phyloP scores from a whole-genome alignment of 2,888 invertebrate species.

The Himalopsyche kuldschensis region DNA sequence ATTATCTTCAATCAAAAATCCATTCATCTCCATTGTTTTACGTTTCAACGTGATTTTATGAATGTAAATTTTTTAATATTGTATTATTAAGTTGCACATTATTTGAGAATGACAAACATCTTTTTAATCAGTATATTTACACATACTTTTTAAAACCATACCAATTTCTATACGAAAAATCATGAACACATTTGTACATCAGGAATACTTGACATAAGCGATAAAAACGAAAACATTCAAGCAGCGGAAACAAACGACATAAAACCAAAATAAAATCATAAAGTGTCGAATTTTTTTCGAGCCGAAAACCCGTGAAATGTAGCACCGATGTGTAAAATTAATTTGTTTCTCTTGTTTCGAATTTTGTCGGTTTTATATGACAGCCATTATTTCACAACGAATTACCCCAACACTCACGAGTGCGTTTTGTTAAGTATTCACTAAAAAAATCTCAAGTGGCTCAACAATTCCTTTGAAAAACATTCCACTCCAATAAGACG shows the following conservation, averaged over 20 bases:
- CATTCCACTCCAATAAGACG: background rate
- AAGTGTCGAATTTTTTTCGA: background rate
- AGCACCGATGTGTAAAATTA: slow-evolving; percentile 36
- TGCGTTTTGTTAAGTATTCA: background rate
- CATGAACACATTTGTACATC: background rate
- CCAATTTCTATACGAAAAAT: slow-evolving; percentile 5
- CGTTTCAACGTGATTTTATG: too few relatives aligned
- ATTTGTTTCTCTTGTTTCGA: slow-evolving; percentile 39
- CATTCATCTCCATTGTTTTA: too few relatives aligned
- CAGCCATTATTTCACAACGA: slow-evolving; percentile 14
- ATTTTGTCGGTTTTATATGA: slow-evolving; percentile 23
- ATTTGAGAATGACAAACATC: too few relatives aligned
- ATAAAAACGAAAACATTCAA: slow-evolving; percentile 2
- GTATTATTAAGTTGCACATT: too few relatives aligned
- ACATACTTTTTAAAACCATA: background rate
- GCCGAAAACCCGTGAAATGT: slow-evolving; percentile 12
- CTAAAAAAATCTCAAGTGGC: slow-evolving; percentile 34
- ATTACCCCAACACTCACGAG: background rate
- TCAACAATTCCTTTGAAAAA: background rate
- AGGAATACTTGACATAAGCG: background rate
- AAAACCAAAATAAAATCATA: slow-evolving; percentile 19
- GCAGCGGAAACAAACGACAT: slow-evolving; percentile 32
- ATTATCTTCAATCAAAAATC: too few relatives aligned
- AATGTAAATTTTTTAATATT: too few relatives aligned
- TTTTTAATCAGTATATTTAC: too few relatives aligned